Base-by-base conservation (phyloP, 2,797 vertebrate genomes). In the Artibeus lituratus region DNA sequence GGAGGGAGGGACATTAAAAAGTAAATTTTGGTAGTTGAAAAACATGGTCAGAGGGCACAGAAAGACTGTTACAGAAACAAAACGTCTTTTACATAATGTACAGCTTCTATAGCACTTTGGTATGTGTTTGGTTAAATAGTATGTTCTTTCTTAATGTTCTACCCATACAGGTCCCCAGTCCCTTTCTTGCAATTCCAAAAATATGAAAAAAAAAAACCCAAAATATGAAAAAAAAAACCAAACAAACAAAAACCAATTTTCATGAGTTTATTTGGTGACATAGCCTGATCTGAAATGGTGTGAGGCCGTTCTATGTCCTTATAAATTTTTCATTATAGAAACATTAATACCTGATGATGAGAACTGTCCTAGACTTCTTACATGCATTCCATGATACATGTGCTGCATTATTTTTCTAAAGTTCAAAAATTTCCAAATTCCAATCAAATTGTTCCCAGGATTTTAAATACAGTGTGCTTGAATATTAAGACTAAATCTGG, bases 141-240 rank as follows among this genome's bases (percentile, higher is more conserved):
- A 51, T 87, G 55, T 70, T 87, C 37, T 78, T 93, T 81, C 49
- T 85, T 62, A 72, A 65, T 55, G 14, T 55, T 95, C 87, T 83
- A 90, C 42, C 21, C 26, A 26, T 87, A 77, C 2, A 85, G 12
- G n/a, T 76, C 47, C 19, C 74, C 2, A 90, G 4, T 81, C 15
- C 14, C 53, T 96, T 95, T 84, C 65, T 39, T 84, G 12, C 32
- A 87, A 29, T 90, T 94, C 42, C 42, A 69, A 90, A 89, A 90
- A 44, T 90, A n/a, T 84, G 35, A 42, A 81, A 86, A 94, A 39
- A 39, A 49, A 49, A 19, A 22, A 42, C 39, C 39, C 0, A 72
- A 19, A 90, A 44, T 90, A n/a, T 84, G 35, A 42, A 81, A 86
- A 94, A 39, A 39, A 49, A 49, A 19, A 22, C 39, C 0, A 72